Percentiles rank a stretch among this genome's conserved stretches.
phyloP scores from a whole-genome alignment of 2,888 invertebrate genomes.

The Acronicta aceris region DNA sequence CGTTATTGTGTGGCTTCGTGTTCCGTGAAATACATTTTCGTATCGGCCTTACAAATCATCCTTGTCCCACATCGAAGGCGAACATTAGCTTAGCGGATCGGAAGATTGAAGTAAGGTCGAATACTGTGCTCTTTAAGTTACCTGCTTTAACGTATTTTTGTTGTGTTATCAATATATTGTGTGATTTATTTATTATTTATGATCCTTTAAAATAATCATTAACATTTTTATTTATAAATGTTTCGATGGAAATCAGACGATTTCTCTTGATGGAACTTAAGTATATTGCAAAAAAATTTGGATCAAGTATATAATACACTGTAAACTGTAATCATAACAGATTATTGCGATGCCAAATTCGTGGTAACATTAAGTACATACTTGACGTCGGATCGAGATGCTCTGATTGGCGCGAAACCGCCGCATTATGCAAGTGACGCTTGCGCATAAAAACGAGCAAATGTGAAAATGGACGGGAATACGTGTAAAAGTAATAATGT shows the following conservation, averaged over 20 bases:
- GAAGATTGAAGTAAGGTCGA: constrained; percentile 58
- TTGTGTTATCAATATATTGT: constrained; percentile 14
- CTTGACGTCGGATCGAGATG: constrained; percentile 68
- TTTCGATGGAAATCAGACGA: background rate
- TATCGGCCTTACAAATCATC: constrained; percentile 64
- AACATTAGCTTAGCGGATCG: constrained; percentile 61
- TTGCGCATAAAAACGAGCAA: constrained; percentile 60
- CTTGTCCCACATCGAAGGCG: constrained; percentile 68
- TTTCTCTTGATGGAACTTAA: background rate
- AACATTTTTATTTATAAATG: no score
- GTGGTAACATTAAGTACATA: constrained; percentile 54
- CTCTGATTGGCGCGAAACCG: constrained; percentile 79
- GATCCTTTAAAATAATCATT: no score
- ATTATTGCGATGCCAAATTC: constrained; percentile 54
- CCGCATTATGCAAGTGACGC: constrained; percentile 65
- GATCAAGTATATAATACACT: background rate
- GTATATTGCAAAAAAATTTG: background rate
- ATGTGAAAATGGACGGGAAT: constrained; percentile 46
- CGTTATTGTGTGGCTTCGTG: constrained; percentile 41
- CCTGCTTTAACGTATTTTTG: constrained; percentile 19
- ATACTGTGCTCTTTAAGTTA: constrained; percentile 25
- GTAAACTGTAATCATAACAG: constrained; percentile 35
- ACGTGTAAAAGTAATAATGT: constrained; percentile 15
- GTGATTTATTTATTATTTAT: background rate
- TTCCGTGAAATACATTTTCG: constrained; percentile 52